Evolutionary conservation across 1,140 invertebrate species (phyloP).

Genomic region (Amphibalanus amphitrite): DNA sequence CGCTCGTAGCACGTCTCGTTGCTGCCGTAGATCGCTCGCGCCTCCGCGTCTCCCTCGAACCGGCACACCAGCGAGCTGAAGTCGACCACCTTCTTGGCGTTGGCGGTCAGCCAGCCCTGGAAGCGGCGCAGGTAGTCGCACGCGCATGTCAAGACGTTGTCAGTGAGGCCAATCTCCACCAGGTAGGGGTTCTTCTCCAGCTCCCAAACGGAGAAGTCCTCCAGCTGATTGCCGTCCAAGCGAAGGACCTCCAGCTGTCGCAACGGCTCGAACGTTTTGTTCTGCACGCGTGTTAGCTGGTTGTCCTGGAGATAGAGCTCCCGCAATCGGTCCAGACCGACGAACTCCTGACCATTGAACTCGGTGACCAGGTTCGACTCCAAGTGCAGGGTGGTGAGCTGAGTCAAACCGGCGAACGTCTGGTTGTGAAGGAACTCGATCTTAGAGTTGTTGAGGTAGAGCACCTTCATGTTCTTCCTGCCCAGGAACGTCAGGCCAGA

Average conservation of each 20-base stretch:
- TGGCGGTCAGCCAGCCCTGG: constrained; percentile 26
- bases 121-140: constrained; percentile 26
- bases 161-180: constrained; percentile 23
- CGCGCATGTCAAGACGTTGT: constrained; percentile 32
- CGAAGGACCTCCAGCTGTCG: constrained; percentile 58
- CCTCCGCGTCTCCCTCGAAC: background rate
- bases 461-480: constrained; percentile 52
- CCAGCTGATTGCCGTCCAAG: constrained; percentile 66
- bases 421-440: constrained; percentile 75
- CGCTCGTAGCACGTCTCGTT: background rate
- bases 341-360: constrained; percentile 74
- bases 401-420: constrained; percentile 72
- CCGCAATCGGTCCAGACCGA: constrained; percentile 54
- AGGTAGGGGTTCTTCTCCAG: constrained; percentile 21
- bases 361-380: constrained; percentile 62
- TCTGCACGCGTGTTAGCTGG: constrained; percentile 52
- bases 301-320: constrained; percentile 80
- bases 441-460: constrained; percentile 68
- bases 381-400: constrained; percentile 60
- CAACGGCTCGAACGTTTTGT: constrained; percentile 57
- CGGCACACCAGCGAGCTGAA: constrained; percentile 42
- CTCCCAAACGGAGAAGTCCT: constrained; percentile 27
- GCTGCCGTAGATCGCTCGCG: background rate
- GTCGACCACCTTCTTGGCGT: constrained; percentile 44
- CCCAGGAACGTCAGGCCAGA: constrained; percentile 79